Base-by-base conservation (phyloP, 2,113 vertebrate genomes). In the Leptocoma aspasia region DNA sequence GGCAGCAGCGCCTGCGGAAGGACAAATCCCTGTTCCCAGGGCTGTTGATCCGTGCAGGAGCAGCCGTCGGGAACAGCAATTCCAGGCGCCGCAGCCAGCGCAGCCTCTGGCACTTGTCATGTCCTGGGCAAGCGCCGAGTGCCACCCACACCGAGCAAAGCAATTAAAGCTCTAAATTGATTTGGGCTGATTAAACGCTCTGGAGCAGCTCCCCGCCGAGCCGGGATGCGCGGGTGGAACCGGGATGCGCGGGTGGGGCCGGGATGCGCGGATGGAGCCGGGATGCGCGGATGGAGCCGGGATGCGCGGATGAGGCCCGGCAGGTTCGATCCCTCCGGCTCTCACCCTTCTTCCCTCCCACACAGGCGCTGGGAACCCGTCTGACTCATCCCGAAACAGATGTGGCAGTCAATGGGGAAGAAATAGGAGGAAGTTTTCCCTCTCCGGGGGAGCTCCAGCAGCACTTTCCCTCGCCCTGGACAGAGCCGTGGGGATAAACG, bases 321-420 rank as follows among this genome's bases (percentile, higher is more conserved):
- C 39, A n/a, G 71, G 39, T 69, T 70, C 3, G 2, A 21, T 9
- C 24, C 26, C 15, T 66, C 37, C 7, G 1, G 33, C 13, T 15
- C 52, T 54, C 12, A 1, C 23, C 69, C 57, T 73, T 19, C 31
- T 31, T 61, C 33, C 60, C 57, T 39, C 47, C 77, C 39, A 23
- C 3, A 13, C 2, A 9, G 50, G 39, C 2, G 13, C 50, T 88
- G 82, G 76, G 92, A 96, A 86, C 47, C 4, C 1, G 30, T 83
- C 65, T 72, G 95, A 92, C 60, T 95, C 95, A 96, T 63, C 77
- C 66, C 26, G 0, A 72, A 82, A 61, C 95, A 92, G 81, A 94
- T 45, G 86, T 44, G 53, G 31, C 20, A 1, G 42, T 77, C 42
- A 30, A 57, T 23, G 84, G 56, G 83, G 92, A 86, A 96, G 86